Base-by-base conservation (phyloP, 2,888 invertebrate species). In the Ectobius pallidus region DNA sequence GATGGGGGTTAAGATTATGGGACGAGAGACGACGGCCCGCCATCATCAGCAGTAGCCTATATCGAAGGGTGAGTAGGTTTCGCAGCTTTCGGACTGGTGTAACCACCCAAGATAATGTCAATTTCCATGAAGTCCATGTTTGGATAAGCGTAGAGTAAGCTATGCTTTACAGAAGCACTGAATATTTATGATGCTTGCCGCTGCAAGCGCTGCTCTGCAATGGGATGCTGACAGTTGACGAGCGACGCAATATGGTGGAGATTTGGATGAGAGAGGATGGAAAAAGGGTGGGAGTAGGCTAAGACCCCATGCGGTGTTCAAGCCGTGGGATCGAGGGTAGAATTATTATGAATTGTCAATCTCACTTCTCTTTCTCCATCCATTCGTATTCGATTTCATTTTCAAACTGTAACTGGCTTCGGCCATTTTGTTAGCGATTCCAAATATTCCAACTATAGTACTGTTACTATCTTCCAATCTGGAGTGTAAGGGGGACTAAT, bases 201-300 rank as follows among this genome's bases (percentile, higher is more conserved):
- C 39, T 25, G 30, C 44, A 30, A 65, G 46, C 65, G 65, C 46
- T 44, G 58, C 11, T 39, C 52, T 9, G 52, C 52, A 27, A 58
- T 30, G 58, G 46, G 46, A 58, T 63, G 69, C 61, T 74, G 74
- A 74, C 74, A 74, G 69, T 72, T 74, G 74, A 74, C 74, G 71
- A 72, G 74, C 68, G 68, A 46, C 65, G 70, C 73, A 73, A 73
- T 73, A 73, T 73, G 73, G 70, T 55, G 69, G 52, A 69, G 73
- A 70, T 68, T 58, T 71, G 67, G 52, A 58, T 58, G 58, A 30
- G 58, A n/a, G 34, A 34, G n/a, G n/a, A n/a, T n/a, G n/a, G n/a
- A n/a, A n/a, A n/a, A n/a, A n/a, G n/a, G n/a, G n/a, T n/a, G n/a
- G n/a, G 58, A 70, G 18, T n/a, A 42, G 70, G 39, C 42, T 32